A percentile compares a stretch with the other conserved stretches of the same genome.
Evolutionary conservation across 1,140 invertebrate genomes (phyloP).

Genomic region (Thaumetopoea pityocampa): DNA sequence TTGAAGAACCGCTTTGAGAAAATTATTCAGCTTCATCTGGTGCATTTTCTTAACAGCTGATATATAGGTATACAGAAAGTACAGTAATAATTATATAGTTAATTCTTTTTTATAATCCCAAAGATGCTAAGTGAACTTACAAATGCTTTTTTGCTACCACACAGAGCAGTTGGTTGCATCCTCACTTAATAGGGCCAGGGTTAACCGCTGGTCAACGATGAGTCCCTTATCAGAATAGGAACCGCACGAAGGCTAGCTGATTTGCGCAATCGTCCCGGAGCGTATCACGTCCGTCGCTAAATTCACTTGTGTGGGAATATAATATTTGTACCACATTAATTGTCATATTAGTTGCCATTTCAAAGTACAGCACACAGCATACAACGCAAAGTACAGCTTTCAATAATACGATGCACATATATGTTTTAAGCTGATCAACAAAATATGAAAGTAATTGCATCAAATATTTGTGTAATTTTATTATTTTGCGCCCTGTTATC

Average conservation of each 20-base stretch:
- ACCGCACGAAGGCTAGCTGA: constrained; percentile 56
- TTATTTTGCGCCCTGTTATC: too few relatives aligned
- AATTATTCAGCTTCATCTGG: too few relatives aligned
- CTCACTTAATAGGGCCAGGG: constrained; percentile 65
- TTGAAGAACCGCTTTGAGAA: too few relatives aligned
- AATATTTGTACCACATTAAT: constrained; percentile 17
- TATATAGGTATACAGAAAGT: too few relatives aligned
- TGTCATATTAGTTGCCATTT: constrained; percentile 18
- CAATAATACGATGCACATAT: constrained; percentile 1
- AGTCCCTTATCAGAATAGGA: constrained; percentile 53
- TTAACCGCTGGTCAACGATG: constrained; percentile 41
- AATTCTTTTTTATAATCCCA: constrained; percentile 5
- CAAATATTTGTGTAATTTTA: too few relatives aligned
- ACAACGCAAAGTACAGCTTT: constrained; percentile 8
- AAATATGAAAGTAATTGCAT: background rate
- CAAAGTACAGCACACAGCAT: too few relatives aligned
- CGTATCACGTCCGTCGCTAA: constrained; percentile 51
- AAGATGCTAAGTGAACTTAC: constrained; percentile 3
- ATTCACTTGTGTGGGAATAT: constrained; percentile 46
- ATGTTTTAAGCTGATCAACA: background rate
- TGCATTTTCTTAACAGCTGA: too few relatives aligned
- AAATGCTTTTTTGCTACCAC: constrained; percentile 12
- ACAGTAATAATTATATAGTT: too few relatives aligned
- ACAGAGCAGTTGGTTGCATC: constrained; percentile 36
- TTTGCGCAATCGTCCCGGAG: constrained; percentile 52